Evolutionary conservation across 2,797 vertebrate genomes (phyloP).

Genomic region (Gymnodraco acuticeps): DNA sequence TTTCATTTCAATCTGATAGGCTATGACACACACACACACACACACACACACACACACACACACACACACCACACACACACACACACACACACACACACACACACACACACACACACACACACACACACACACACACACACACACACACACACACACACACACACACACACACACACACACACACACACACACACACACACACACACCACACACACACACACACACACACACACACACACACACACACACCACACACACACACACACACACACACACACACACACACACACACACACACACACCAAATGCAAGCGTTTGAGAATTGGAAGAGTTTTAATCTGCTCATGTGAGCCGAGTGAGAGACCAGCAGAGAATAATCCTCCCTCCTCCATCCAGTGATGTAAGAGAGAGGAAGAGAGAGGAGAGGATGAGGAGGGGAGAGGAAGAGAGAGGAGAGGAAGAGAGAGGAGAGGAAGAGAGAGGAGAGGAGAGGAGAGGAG

Average conservation of each 20-base stretch:
- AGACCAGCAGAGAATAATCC: conserved; percentile 58
- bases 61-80: conserved; percentile 24
- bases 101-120: conserved; percentile 23
- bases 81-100: conserved; percentile 30
- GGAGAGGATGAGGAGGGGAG: not conserved
- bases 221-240: not conserved
- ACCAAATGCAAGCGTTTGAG: conserved; percentile 38
- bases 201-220: too few relatives aligned
- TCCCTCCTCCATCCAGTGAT: conserved; percentile 40
- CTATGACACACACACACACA: conserved; percentile 16
- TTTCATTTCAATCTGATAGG: conserved; percentile 5
- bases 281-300: conserved; percentile 34
- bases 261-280: conserved; percentile 5
- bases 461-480: conserved; percentile 22
- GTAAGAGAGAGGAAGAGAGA: conserved; percentile 33
- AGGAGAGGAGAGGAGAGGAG: conserved; percentile 1
- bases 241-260: too few relatives aligned
- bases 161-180: not conserved
- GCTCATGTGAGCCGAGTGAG: conserved; percentile 51
- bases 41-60: conserved; percentile 34
- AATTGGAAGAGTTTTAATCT: conserved; percentile 53
- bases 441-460: not conserved
- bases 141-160: conserved; percentile 9
- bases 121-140: conserved; percentile 30
- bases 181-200: conserved; percentile 10